Conservation (phyloP, 2,797 vertebrate species). For the Squalus acanthias region DNA sequence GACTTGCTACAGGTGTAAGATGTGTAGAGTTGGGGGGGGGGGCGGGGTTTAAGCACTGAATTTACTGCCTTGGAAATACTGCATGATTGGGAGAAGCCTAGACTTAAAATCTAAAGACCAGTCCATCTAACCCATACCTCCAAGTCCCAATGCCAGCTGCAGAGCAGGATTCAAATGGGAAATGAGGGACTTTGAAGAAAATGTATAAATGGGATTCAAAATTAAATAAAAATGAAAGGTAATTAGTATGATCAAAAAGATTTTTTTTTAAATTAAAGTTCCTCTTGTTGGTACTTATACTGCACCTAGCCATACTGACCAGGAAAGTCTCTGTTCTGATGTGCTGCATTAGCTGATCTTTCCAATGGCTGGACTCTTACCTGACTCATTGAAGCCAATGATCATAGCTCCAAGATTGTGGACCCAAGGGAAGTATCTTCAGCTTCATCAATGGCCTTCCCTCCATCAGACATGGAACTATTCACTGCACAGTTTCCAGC, state of each 20-base stretch:
- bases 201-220: neutral
- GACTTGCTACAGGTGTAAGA: neutral
- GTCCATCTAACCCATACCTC: neutral
- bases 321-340: neutral
- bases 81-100: neutral
- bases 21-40: neutral
- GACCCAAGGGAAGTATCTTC: neutral
- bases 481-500: neutral
- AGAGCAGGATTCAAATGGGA: neutral
- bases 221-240: neutral
- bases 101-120: neutral
- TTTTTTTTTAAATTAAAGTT: neutral
- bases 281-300: neutral
- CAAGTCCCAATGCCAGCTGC: neutral
- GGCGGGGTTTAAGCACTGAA: neutral
- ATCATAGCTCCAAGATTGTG: neutral
- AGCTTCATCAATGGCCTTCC: neutral
- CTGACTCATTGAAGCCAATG: neutral
- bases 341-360: neutral
- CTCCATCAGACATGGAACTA: neutral
- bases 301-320: neutral
- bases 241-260: neutral
- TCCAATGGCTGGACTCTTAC: neutral
- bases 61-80: neutral
- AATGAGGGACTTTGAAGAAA: neutral